phyloP scores from a whole-genome alignment of 2,888 invertebrate species.

The Dicyrtomina minuta region DNA sequence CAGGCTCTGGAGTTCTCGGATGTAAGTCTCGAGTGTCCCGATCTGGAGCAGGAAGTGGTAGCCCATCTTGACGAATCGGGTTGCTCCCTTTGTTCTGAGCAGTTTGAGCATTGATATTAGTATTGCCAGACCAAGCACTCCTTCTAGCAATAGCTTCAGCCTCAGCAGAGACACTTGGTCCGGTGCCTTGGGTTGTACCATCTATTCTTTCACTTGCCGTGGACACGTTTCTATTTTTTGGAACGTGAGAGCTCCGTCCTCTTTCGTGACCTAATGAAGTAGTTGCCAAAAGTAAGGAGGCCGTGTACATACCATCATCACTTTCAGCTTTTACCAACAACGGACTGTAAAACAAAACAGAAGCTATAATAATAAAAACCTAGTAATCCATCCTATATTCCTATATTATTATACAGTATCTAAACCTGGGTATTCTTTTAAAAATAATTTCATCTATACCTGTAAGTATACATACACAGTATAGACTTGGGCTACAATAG shows the following conservation, averaged over 20 bases:
- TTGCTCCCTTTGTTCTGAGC: background rate
- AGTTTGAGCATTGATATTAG: too few relatives aligned
- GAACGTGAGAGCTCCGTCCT: background rate
- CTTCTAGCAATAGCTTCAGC: background rate
- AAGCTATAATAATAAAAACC: too few relatives aligned
- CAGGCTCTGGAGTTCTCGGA: too few relatives aligned
- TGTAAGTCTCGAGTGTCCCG: too few relatives aligned
- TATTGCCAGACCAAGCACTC: too few relatives aligned
- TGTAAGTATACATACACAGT: too few relatives aligned
- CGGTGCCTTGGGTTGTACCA: background rate
- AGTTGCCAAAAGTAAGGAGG: constrained; percentile 21
- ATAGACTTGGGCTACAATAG: too few relatives aligned
- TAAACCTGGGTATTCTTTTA: too few relatives aligned
- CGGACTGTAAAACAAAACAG: constrained; percentile 26
- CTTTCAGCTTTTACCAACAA: constrained; percentile 8
- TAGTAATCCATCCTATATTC: too few relatives aligned
- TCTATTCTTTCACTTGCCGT: background rate
- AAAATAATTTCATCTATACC: too few relatives aligned
- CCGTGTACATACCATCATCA: constrained; percentile 10
- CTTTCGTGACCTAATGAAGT: background rate
- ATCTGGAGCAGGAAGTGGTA: too few relatives aligned
- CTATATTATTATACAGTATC: too few relatives aligned
- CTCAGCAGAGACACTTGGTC: background rate
- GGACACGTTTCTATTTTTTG: background rate
- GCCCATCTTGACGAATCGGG: background rate